phyloP scores from a whole-genome alignment of 1,140 invertebrate species.

The Portunus trituberculatus region DNA sequence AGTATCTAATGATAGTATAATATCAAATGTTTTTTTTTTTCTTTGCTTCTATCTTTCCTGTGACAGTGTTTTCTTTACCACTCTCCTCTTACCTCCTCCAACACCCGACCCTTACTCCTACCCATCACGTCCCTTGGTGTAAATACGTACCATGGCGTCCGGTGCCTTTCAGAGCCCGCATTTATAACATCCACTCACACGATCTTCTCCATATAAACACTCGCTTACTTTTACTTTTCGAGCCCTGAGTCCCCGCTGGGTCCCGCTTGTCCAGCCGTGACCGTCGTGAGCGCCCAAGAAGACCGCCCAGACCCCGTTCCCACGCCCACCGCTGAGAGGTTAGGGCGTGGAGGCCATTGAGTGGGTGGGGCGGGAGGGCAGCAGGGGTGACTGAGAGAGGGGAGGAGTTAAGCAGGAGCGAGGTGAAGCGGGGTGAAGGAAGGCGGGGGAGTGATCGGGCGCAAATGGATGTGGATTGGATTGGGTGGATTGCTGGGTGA shows the following conservation, averaged over 20 bases:
- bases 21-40: no score
- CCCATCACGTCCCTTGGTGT: not conserved
- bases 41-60: not conserved
- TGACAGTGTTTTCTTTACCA: not conserved
- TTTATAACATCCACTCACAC: not conserved
- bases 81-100: not conserved
- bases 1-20: no score
- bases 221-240: slow-evolving; percentile 13
- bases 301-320: not conserved
- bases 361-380: not conserved
- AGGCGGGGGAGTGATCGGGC: not conserved
- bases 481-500: not conserved
- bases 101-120: not conserved
- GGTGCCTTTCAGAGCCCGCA: not conserved
- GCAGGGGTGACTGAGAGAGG: not conserved
- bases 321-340: not conserved
- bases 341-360: not conserved
- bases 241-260: not conserved
- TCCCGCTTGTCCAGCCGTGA: slow-evolving; percentile 5
- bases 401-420: not conserved
- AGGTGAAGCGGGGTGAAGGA: not conserved
- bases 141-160: not conserved
- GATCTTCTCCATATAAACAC: slow-evolving; percentile 14
- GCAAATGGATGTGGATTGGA: not conserved
- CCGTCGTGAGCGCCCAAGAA: not conserved